These are phyloP conservation scores for Cryptocephalus moraei DNA, from an alignment of 2,888 invertebrate species.

Conservation along the genomic window DNA sequence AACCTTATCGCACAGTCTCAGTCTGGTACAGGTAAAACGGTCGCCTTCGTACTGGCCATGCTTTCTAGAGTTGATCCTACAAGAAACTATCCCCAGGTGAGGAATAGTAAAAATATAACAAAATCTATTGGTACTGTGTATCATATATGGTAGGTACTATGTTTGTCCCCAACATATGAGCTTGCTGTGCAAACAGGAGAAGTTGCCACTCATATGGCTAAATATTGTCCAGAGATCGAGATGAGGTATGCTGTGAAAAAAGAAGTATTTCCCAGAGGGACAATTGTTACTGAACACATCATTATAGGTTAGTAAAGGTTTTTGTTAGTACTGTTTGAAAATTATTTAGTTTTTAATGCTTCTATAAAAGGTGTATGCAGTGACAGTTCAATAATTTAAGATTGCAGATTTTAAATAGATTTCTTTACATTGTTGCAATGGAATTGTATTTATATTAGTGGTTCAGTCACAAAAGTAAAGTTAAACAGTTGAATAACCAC, in stretches of 20 bases:
- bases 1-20: slow-evolving; percentile 99
- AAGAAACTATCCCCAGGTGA: slow-evolving; percentile 72
- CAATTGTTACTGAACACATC: slow-evolving; percentile 76
- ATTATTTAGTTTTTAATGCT: too few species aligned
- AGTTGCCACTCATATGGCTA: slow-evolving; percentile 93
- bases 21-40: slow-evolving; percentile 98
- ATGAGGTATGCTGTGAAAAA: slow-evolving; percentile 90
- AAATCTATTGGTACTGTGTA: slow-evolving; percentile 20
- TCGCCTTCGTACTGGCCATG: slow-evolving; percentile 96
- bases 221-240: slow-evolving; percentile 82
- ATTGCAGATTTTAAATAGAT: too few species aligned
- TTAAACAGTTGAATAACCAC: too few species aligned
- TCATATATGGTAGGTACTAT: slow-evolving; percentile 48
- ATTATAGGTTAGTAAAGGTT: slow-evolving; percentile 51
- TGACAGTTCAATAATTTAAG: too few species aligned
- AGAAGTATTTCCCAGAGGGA: slow-evolving; percentile 68
- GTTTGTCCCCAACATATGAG: slow-evolving; percentile 96
- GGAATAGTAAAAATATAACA: slow-evolving; percentile 19
- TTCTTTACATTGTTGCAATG: too few species aligned
- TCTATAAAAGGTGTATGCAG: too few species aligned
- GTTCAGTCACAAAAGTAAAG: too few species aligned
- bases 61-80: slow-evolving; percentile 78
- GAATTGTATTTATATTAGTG: too few species aligned
- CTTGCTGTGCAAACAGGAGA: slow-evolving; percentile 95
- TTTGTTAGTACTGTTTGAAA: too few species aligned